These are phyloP conservation scores for crab-eating macaque (Macaca fascicularis) DNA, from an alignment of 2,113 vertebrate genomes.

Conservation along the genomic window T2T-MFA8v1.1 NC_088381.1:51698501-51699000, in stretches of 20 bases:
- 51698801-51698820: conserved; percentile 51
- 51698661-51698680: conserved; percentile 70
- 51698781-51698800: conserved; percentile 43
- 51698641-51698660: conserved; percentile 80
- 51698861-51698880: neutral
- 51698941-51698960: too few species aligned
- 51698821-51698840: neutral
- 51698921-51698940: too few species aligned
- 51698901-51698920: too few species aligned
- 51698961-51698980: too few species aligned
- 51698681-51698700: conserved; percentile 52
- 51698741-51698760: conserved; percentile 42
- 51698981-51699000: too few species aligned
- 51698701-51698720: conserved; percentile 57
- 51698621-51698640: conserved; percentile 81
- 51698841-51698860: neutral
- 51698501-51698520: conserved; percentile 88
- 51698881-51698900: neutral
- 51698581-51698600: conserved; percentile 71
- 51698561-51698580: conserved; percentile 78
- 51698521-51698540: conserved; percentile 88
- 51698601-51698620: conserved; percentile 76
- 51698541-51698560: conserved; percentile 88
- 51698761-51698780: conserved; percentile 61
- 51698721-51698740: conserved; percentile 40